phyloP scores from a whole-genome alignment of 2,113 vertebrate species.

The Tichodroma muraria region DNA sequence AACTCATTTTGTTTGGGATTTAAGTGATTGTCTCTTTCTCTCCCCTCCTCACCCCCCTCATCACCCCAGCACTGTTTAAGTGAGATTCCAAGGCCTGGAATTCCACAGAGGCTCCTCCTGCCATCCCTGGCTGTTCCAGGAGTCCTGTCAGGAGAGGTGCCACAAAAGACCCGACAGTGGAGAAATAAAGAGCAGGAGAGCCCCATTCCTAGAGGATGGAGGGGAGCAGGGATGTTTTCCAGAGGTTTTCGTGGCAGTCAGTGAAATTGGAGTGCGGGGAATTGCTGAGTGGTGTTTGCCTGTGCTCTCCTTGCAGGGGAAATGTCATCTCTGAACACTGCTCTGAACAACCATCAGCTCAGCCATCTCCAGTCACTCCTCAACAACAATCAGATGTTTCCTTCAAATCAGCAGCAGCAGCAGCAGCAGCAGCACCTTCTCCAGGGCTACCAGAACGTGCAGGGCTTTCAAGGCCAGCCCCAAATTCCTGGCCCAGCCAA shows the following conservation, averaged over 20 bases:
- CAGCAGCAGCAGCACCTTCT: constrained; percentile 79
- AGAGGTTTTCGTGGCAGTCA: not conserved
- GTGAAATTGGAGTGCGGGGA: not conserved
- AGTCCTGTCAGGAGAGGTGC: not conserved
- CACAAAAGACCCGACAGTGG: not conserved
- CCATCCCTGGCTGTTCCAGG: not conserved
- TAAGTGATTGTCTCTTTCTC: not conserved
- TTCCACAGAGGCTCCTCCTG: not conserved
- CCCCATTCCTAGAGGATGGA: not conserved
- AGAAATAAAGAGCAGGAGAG: not conserved
- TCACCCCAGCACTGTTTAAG: not conserved
- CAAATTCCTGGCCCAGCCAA: constrained; percentile 76
- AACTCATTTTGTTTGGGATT: not conserved
- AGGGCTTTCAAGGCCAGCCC: constrained; percentile 83
- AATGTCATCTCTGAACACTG: constrained; percentile 80
- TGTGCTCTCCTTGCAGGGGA: constrained; percentile 81
- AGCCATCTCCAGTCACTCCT: constrained; percentile 81
- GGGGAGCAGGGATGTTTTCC: not conserved
- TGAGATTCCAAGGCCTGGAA: not conserved
- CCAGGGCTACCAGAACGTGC: constrained; percentile 80
- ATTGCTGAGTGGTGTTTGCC: constrained; percentile 14
- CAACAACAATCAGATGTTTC: constrained; percentile 82
- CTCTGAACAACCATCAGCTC: constrained; percentile 83
- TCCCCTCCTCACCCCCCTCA: not conserved
- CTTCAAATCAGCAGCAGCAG: constrained; percentile 82